Evolutionary conservation across 2,888 invertebrate species (phyloP), one percentile per base, ranked within the genome.

Genomic region (Sisyra nigra): DNA sequence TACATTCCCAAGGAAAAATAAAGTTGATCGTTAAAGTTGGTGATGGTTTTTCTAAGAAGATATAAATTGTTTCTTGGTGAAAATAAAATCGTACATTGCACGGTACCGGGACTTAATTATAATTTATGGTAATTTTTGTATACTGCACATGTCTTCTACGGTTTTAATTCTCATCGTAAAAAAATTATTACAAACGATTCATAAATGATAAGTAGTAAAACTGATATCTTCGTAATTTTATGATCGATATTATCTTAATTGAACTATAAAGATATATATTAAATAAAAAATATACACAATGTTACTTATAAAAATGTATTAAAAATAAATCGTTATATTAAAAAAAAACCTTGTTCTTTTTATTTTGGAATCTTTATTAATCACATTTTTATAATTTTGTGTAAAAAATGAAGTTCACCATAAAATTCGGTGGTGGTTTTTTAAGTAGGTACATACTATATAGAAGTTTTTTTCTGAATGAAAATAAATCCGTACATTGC

Each of bases 1-100:
- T 85, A 72, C 52, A 86, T 91, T 48, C 67, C 68, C 47, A 70
- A 73, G 11, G 81, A 82, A 56, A 72, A 74, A 53, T 75, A 55
- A 54, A 54, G 46, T 43, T 19, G 17, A 41, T 14, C 17, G 9
- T 36, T 14, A 36, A 13, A 36, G 4, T 15, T 36, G 13, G 13
- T 13, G 14, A 13, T 13, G 15, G 15, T 13, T 3, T 36, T 9
- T 4, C n/a, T 13, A 14, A 15, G n/a, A 3, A 6, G 31, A 30
- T 30, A 30, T 8, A 8, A 6, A 33, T 33, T 33, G 8, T 34
- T 34, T 15, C n/a, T n/a, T n/a, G n/a, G n/a, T n/a, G n/a, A n/a
- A n/a, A n/a, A n/a, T n/a, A n/a, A n/a, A n/a, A n/a, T n/a, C 32
- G 10, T 32, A n/a, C n/a, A n/a, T n/a, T n/a, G n/a, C 31, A 30